Base-by-base conservation (phyloP, 2,113 vertebrate species). In the Tonatia bakeri region DNA sequence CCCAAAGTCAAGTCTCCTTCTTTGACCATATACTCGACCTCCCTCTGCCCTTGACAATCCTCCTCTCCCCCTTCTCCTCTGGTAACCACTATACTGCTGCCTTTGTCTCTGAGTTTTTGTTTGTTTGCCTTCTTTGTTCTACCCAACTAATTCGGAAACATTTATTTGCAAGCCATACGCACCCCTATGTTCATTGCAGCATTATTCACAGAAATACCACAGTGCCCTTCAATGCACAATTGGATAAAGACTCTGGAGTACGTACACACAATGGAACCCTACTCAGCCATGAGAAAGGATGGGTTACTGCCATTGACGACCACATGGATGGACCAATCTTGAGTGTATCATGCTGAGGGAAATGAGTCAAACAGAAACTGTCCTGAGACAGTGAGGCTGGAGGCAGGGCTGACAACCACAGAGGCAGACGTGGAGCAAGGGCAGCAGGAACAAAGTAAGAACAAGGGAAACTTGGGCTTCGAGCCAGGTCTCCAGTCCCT, bases 391-490 rank as follows among this genome's bases (percentile, higher is more conserved):
- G 22, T 11, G 4, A 3, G 4, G 11, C 56, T 13, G 17, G 84
- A 95, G 28, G 0, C 82, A 75, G 54, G 24, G 13, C 14, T 73
- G 83, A 87, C 65, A 70, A 43, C 0, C 7, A 26, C 28, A 13
- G 16, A 38, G 7, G 28, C 19, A 15, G 33, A 26, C 8, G 4
- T 12, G 17, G 36, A 83, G 56, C 61, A 33, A 67, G 28, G 31
- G 20, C 0, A 0, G 2, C 67, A 45, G 50, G 26, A 61, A 28
- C 16, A 43, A 11, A 84, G 31, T 6, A 4, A 43, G 76, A 31
- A 17, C 0, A 22, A 11, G 8, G 7, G 36, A 13, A 11, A 45
- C 17, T 50, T 17, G 0, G n/a, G 33, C 17, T 59, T 28, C 1
- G 3, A 38, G 15, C 5, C 17, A 24, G 40, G n/a, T 12, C 52